Evolutionary conservation across 2,888 invertebrate species (phyloP).

Genomic region (Campoletis raptor): DNA sequence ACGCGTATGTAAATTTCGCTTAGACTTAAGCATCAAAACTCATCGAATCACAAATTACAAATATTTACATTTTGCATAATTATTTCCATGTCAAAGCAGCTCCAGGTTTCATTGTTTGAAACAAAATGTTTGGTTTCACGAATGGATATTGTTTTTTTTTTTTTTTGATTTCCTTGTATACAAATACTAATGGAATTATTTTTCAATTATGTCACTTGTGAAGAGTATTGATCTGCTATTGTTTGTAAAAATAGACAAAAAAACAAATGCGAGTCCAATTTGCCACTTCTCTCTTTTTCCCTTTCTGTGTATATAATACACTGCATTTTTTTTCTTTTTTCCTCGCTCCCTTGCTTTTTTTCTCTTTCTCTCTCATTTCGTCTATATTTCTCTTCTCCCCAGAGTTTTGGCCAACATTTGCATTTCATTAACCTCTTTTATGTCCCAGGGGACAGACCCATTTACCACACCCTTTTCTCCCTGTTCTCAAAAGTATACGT

Average conservation of each 20-base stretch:
- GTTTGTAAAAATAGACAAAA: not conserved
- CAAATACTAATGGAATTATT: not conserved
- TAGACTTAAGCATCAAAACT: no score
- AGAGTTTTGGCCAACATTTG: slow-evolving; percentile 72
- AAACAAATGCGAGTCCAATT: not conserved
- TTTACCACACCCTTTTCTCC: slow-evolving; percentile 28
- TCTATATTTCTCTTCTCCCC: slow-evolving; percentile 16
- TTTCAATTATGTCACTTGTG: not conserved
- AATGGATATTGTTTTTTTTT: not conserved
- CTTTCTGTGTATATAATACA: not conserved
- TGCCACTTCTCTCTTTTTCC: not conserved
- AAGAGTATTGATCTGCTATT: not conserved
- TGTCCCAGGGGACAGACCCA: slow-evolving; percentile 13
- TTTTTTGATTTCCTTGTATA: not conserved
- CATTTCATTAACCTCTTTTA: slow-evolving; percentile 79
- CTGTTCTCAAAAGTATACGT: slow-evolving; percentile 19
- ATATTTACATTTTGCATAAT: not conserved
- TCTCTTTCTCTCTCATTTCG: slow-evolving; percentile 12
- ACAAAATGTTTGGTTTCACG: not conserved
- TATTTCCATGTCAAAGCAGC: not conserved
- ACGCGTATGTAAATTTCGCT: no score
- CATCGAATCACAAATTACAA: no score
- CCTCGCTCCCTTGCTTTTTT: slow-evolving; percentile 21
- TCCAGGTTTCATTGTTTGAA: not conserved
- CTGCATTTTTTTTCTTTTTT: not conserved